Evolutionary conservation across 1,140 invertebrate genomes (phyloP).

Genomic region (Drosophila murphyi): DNA sequence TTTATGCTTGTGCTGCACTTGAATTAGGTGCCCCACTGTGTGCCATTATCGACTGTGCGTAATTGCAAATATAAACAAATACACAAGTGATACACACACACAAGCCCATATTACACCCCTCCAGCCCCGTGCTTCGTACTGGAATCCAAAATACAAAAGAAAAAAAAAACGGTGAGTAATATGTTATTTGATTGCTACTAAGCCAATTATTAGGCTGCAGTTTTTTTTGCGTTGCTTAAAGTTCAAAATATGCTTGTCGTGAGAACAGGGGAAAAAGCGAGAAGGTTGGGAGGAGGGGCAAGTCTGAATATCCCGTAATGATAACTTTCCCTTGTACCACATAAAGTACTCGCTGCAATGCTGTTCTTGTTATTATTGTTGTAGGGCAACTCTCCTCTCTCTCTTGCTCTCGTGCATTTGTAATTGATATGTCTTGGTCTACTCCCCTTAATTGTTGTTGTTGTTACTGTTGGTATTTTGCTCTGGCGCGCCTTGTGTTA

Average conservation of each 20-base stretch:
- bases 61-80: constrained; percentile 41
- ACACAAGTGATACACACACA: constrained; percentile 43
- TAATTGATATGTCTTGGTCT: constrained; percentile 46
- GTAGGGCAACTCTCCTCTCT: constrained; percentile 5
- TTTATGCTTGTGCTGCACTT: constrained; percentile 17
- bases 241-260: background rate
- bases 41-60: constrained; percentile 21
- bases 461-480: constrained; percentile 8
- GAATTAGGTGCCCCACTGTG: constrained; percentile 4
- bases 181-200: constrained; percentile 45
- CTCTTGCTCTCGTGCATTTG: constrained; percentile 14
- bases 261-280: background rate
- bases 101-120: constrained; percentile 19
- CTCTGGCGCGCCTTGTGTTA: constrained; percentile 51
- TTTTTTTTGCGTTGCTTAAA: constrained; percentile 42
- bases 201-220: constrained; percentile 57
- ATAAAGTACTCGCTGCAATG: constrained; percentile 28
- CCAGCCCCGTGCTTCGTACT: constrained; percentile 37
- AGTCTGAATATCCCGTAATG: constrained; percentile 16
- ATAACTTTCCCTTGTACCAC: constrained; percentile 46
- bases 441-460: constrained; percentile 57
- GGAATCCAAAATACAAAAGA: constrained; percentile 42
- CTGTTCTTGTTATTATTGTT: constrained; percentile 24
- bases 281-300: constrained; percentile 9
- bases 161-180: constrained; percentile 80